Conservation (phyloP, 1,140 invertebrate species). For the Maconellicoccus hirsutus region DNA sequence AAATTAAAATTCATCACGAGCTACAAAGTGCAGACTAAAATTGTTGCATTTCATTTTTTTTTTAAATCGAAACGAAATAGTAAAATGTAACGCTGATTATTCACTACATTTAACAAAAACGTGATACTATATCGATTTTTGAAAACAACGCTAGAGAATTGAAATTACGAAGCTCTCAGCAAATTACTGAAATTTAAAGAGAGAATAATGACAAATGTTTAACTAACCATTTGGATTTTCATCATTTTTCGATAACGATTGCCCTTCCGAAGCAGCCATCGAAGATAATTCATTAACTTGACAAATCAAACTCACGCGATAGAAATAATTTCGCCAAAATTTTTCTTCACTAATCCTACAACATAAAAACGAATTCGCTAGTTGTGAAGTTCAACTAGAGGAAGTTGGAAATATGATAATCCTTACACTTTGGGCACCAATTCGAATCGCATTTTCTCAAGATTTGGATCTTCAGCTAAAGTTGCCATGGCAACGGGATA, state of each 20-base stretch:
- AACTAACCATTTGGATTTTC: constrained; percentile 22
- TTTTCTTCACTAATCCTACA: constrained; percentile 89
- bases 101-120: too few relatives aligned
- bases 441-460: constrained; percentile 96
- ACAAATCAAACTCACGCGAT: constrained; percentile 92
- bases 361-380: background rate
- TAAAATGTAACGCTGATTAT: too few relatives aligned
- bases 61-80: too few relatives aligned
- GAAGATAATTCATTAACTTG: constrained; percentile 82
- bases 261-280: constrained; percentile 37
- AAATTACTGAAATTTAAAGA: background rate
- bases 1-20: too few relatives aligned
- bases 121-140: too few relatives aligned
- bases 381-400: background rate
- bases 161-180: background rate
- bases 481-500: constrained; percentile 87
- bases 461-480: constrained; percentile 84
- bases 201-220: background rate
- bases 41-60: too few relatives aligned
- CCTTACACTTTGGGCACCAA: constrained; percentile 73
- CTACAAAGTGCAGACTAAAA: too few relatives aligned
- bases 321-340: constrained; percentile 99
- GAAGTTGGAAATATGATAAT: constrained; percentile 10
- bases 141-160: too few relatives aligned
- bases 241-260: constrained; percentile 24